Base-by-base conservation (phyloP, 2,797 vertebrate species). In the Leptatherina wallacei region DNA sequence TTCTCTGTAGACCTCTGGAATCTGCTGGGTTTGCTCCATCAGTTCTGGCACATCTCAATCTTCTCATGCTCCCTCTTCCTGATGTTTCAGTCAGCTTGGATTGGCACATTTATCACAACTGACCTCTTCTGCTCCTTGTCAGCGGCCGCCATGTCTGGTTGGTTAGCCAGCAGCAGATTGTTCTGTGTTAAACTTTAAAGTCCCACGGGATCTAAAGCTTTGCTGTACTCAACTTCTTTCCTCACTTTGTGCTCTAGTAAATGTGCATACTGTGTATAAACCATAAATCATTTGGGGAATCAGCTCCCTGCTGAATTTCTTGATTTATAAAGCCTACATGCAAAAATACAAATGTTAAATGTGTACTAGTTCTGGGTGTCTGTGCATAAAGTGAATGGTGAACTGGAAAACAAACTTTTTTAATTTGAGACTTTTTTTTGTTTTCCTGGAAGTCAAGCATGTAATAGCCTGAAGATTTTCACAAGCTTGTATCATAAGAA, bases 111-210 rank as follows among this genome's bases (percentile, higher is more conserved):
- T 35, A 9, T 51, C 30, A 64, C 20, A 52, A 63, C 30, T 51
- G 52, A 9, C 51, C 51, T 71, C 11, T 44, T 62, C 60, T 71
- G n/a, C 69, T 62, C 36, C 11, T 67, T 57, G 36, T 44, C 44
- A 38, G 30, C 47, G 27, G n/a, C 57, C 10, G 29, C 57, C 30
- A 20, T 62, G 49, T 61, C n/a, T 61, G 49, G 59, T 33, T 55
- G 62, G 30, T 36, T 64, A 32, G 16, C n/a, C 58, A 70, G 16
- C 59, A 42, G 59, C 29, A 42, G 27, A 24, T 20, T 54, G 24
- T 54, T 10, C 44, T 18, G 27, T 42, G 29, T 55, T 16, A 51
- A 62, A 42, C 49, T 24, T 33, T 2, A 35, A 70, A 42, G 61
- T 54, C 49, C 36, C n/a, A 13, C 9, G 7, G 32, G 59, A 55